phyloP scores from a whole-genome alignment of 1,140 invertebrate genomes.

The Drosophila setifemur region DNA sequence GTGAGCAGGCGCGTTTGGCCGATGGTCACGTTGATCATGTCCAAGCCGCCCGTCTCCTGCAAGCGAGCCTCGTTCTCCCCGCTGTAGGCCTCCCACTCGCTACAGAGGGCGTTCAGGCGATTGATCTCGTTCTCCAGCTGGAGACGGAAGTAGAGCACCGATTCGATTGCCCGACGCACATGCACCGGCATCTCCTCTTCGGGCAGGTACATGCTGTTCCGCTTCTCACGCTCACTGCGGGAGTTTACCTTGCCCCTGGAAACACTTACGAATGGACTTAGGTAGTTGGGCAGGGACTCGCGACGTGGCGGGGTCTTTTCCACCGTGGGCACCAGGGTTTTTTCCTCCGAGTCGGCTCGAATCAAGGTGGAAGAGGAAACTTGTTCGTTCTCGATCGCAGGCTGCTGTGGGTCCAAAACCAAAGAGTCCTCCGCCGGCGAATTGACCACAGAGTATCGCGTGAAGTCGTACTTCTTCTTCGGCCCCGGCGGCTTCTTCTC shows the following conservation, averaged over 20 bases:
- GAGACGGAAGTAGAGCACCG: slow-evolving; percentile 84
- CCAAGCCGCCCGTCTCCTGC: slow-evolving; percentile 69
- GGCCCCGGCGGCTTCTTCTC: background rate
- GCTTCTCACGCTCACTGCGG: slow-evolving; percentile 82
- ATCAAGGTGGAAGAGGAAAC: background rate
- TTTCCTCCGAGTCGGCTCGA: background rate
- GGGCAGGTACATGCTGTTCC: slow-evolving; percentile 72
- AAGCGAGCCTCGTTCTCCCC: slow-evolving; percentile 36
- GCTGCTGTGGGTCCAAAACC: slow-evolving; percentile 1
- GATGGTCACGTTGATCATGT: slow-evolving; percentile 86
- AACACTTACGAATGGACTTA: slow-evolving; percentile 79
- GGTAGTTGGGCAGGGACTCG: slow-evolving; percentile 41
- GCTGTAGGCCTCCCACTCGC: slow-evolving; percentile 83
- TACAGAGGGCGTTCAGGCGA: slow-evolving; percentile 82
- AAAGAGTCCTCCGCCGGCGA: slow-evolving; percentile 8
- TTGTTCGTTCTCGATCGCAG: too few relatives aligned
- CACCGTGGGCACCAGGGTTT: background rate
- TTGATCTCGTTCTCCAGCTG: slow-evolving; percentile 83
- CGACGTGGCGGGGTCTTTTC: slow-evolving; percentile 25
- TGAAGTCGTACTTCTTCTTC: slow-evolving; percentile 51
- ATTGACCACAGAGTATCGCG: slow-evolving; percentile 43
- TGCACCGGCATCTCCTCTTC: slow-evolving; percentile 21
- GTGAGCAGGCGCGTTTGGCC: slow-evolving; percentile 88
- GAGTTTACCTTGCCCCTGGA: slow-evolving; percentile 83
- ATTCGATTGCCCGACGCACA: slow-evolving; percentile 82